Base-by-base conservation (phyloP, 2,888 invertebrate genomes). In the Rutpela maculata region DNA sequence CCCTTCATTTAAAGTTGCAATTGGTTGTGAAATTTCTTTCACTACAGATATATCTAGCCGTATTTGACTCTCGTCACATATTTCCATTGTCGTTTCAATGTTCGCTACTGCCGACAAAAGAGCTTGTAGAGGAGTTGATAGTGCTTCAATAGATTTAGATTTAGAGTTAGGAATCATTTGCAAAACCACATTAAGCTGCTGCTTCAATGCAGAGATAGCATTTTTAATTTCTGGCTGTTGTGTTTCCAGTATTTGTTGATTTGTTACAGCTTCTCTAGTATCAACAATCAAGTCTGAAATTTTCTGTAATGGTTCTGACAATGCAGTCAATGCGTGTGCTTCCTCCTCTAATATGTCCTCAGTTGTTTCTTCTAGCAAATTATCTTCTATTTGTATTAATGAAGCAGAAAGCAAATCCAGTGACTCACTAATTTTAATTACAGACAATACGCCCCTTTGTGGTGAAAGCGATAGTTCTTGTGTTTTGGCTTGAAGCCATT, bases 201-300 rank as follows among this genome's bases (percentile, higher is more conserved):
- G 66, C 69, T 78, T 77, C 22, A 79, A 19, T 18, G 75, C 78
- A 63, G 63, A 22, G 10, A 82, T 63, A 22, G 77, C 74, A 50
- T 71, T 76, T 56, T 73, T 74, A 10, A 76, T 59, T 74, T 79
- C 68, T n/a, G 78, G 50, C 60, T 73, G 78, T 31, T 68, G 19
- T 15, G 2, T n/a, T n/a, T 50, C 50, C 7, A 50, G n/a, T 15
- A 50, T 5, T n/a, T 50, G n/a, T 15, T 15, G n/a, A 50, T n/a
- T n/a, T 15, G 50, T 50, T 6, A 50, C 6, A n/a, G 12, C n/a
- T 50, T 50, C 50, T 50, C n/a, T 50, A n/a, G 3, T 50, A 19
- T 19, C 17, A n/a, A 73, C 22, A 19, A 80, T 72, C 38, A 76
- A 59, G 11, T 68, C 26, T 12, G 35, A 22, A 12, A 75, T 12